Base-by-base conservation (phyloP, 2,113 vertebrate genomes). In the Cathartes aura region DNA sequence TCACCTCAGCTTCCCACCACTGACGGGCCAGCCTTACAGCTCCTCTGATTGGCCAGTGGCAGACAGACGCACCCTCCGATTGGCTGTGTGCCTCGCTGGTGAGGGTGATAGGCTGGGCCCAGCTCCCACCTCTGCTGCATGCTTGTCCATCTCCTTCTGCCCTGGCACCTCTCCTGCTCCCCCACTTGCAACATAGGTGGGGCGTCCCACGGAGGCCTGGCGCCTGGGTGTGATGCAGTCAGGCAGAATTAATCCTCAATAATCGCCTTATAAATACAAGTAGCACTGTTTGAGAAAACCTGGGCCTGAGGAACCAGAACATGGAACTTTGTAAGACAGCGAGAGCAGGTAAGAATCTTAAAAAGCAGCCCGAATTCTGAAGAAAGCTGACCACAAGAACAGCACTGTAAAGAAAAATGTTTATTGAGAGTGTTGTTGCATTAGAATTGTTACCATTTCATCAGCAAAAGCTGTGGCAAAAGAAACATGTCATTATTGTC, bases 371-470 rank as follows among this genome's bases (percentile, higher is more conserved):
- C 38, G 71, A 82, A 48, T 56, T 22, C 38, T 14, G 43, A 96
- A 90, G 84, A 92, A 92, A 96, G 43, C 60, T 86, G 91, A 86
- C 63, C 60, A 85, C 64, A 82, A 93, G 68, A 95, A 78, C 36
- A 93, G 70, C 26, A 15, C 47, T 53, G 64, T 84, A 93, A 40
- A 94, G 45, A 86, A 95, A 96, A 94, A 43, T 50, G 43, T 98
- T 98, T 98, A 98, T 98, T 82, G 78, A 89, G 50, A 48, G 17
- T 23, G 24, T 53, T 15, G 66, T 71, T 71, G 81, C 36, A 9
- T 92, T 81, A 90, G 60, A 97, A 91, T 85, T 45, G 78, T 91
- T 50, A 82, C 29, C 74, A 81, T 79, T 78, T 87, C 52, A 85
- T 80, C 79, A 92, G 68, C 56, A 94, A 89, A 93, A 81, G 72